Percentiles rank a stretch among this genome's conserved stretches.
Conservation (phyloP, 2,113 vertebrate species). For the Pituophis catenifer region DNA sequence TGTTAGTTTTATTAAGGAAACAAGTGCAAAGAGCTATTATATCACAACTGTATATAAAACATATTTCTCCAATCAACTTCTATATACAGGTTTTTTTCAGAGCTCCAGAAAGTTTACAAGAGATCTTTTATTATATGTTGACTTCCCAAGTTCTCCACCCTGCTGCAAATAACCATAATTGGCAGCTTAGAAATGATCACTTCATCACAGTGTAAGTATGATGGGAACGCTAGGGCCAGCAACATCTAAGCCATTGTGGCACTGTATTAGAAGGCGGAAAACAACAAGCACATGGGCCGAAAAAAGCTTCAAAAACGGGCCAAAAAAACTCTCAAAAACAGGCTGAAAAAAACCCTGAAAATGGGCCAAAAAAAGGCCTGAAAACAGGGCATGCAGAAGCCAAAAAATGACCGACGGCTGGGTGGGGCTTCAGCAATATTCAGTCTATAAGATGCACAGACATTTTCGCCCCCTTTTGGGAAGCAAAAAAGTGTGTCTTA, state of each 20-base stretch:
- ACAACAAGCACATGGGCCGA: background rate
- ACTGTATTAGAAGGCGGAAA: background rate
- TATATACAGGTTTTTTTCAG: background rate
- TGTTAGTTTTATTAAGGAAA: slow-evolving; percentile 10
- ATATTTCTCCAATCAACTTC: background rate
- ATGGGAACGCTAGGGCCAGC: background rate
- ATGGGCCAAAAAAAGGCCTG: too few relatives aligned
- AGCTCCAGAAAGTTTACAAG: background rate
- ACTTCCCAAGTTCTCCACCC: slow-evolving; percentile 3
- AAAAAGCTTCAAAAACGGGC: too few relatives aligned
- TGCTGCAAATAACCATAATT: slow-evolving; percentile 19
- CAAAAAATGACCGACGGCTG: too few relatives aligned
- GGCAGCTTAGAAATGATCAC: background rate
- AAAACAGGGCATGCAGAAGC: too few relatives aligned
- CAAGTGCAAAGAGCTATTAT: background rate
- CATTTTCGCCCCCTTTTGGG: too few relatives aligned
- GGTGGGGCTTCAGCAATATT: too few relatives aligned
- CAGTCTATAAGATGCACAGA: too few relatives aligned
- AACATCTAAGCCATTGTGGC: background rate
- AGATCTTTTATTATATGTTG: background rate
- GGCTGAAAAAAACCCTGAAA: too few relatives aligned
- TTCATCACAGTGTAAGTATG: background rate
- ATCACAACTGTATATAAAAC: background rate
- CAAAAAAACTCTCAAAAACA: too few relatives aligned
- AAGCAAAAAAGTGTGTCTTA: too few relatives aligned